Conservation (phyloP, 2,797 vertebrate genomes). For the Coluber constrictor region DNA sequence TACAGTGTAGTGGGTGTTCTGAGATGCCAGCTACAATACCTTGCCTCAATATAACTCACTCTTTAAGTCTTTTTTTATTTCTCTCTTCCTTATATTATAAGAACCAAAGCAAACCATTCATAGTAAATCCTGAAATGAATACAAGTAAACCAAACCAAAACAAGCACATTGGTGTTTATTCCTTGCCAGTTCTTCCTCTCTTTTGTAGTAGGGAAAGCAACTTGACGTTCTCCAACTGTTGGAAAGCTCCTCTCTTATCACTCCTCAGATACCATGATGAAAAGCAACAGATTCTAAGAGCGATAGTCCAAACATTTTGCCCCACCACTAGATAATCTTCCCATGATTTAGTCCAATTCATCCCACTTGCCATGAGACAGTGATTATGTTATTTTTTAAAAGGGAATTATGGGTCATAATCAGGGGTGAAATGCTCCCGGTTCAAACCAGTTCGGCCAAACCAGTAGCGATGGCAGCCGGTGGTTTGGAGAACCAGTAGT, state of each 20-base stretch:
- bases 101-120: constrained; percentile 52
- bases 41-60: constrained; percentile 44
- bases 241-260: neutral
- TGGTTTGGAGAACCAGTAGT: too few species aligned
- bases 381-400: constrained; percentile 25
- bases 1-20: constrained; percentile 35
- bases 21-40: constrained; percentile 39
- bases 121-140: constrained; percentile 58
- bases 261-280: neutral
- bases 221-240: constrained; percentile 36
- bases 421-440: too few species aligned
- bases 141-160: constrained; percentile 51
- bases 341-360: neutral
- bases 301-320: neutral
- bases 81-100: constrained; percentile 26
- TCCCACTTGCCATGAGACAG: constrained; percentile 50
- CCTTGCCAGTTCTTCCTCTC: constrained; percentile 50
- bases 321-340: neutral
- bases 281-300: neutral
- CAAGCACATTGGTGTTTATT: constrained; percentile 54
- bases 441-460: too few species aligned
- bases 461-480: too few species aligned
- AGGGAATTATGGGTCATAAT: constrained; percentile 26
- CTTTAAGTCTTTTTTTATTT: constrained; percentile 55
- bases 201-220: neutral